A percentile compares a stretch with the other conserved stretches of the same genome.
phyloP scores from a whole-genome alignment of 2,113 vertebrate species.

The Anoplopoma fimbria region DNA sequence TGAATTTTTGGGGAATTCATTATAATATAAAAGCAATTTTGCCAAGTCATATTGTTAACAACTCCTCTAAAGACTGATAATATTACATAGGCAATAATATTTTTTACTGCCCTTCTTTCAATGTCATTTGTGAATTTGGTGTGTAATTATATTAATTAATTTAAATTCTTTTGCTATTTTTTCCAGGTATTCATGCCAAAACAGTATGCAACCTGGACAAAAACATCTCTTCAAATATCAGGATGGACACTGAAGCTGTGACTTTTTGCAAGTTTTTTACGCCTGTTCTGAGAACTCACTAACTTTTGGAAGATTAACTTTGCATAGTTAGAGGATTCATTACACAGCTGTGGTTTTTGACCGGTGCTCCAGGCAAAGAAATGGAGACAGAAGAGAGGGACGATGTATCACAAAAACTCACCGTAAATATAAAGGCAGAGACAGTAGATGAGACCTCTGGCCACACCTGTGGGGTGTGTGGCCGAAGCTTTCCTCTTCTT shows the following conservation, averaged over 20 bases:
- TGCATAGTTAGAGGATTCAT: conserved; percentile 28
- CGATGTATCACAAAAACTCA: conserved; percentile 69
- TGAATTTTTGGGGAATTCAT: background rate
- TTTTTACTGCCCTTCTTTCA: background rate
- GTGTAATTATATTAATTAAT: conserved; percentile 1
- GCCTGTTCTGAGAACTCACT: conserved; percentile 45
- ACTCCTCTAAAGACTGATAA: background rate
- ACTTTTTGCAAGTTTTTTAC: conserved; percentile 33
- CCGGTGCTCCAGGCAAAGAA: conserved; percentile 48
- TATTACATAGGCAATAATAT: background rate
- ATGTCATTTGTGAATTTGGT: background rate
- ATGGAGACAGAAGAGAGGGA: conserved; percentile 86
- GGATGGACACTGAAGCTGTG: conserved; percentile 56
- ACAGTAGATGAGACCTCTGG: conserved; percentile 83
- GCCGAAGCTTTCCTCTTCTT: conserved; percentile 95
- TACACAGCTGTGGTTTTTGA: conserved; percentile 19
- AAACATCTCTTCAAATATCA: conserved; percentile 33
- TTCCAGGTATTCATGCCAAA: conserved; percentile 54
- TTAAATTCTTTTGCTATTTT: conserved; percentile 32
- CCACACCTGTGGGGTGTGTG: conserved; percentile 94
- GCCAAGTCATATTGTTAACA: background rate
- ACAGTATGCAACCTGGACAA: conserved; percentile 40
- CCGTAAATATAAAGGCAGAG: conserved; percentile 74
- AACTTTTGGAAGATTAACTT: conserved; percentile 32
- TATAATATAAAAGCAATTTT: background rate